These are phyloP conservation scores for Orussus abietinus DNA, from an alignment of 1,140 invertebrate genomes.

Conservation along the genomic window DNA sequence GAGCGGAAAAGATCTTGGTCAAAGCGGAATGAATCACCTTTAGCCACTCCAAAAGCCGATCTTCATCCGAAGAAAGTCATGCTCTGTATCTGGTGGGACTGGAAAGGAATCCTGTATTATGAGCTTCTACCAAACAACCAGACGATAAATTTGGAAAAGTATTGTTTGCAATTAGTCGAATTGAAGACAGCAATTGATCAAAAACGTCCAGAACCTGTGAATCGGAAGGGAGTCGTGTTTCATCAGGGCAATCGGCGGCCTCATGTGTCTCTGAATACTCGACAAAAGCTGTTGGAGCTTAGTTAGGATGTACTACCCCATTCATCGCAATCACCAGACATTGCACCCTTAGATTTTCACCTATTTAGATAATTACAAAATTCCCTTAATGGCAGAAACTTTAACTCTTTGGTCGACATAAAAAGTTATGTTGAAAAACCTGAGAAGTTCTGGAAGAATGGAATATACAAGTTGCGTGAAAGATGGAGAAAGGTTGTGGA, in stretches of 20 bases:
- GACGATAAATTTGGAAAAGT: constrained; percentile 15
- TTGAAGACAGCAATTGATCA: constrained; percentile 16
- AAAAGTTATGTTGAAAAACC: too few species aligned
- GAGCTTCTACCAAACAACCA: constrained; percentile 12
- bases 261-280: constrained; percentile 38
- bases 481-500: too few species aligned
- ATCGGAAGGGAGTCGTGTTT: constrained; percentile 28
- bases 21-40: too few species aligned
- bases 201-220: constrained; percentile 17
- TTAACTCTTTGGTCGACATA: too few species aligned
- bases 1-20: too few species aligned
- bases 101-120: constrained; percentile 18
- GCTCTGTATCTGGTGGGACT: constrained; percentile 9
- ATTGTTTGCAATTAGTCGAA: constrained; percentile 17
- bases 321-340: constrained; percentile 2
- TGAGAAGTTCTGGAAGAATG: too few species aligned
- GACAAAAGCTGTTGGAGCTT: constrained; percentile 36
- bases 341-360: background rate
- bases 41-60: too few species aligned
- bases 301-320: too few species aligned
- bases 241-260: constrained; percentile 40
- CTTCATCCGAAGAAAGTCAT: too few species aligned
- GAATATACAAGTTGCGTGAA: too few species aligned
- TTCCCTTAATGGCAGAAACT: too few species aligned
- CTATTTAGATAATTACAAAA: background rate